Conservation (phyloP, 2,113 vertebrate genomes). For the Paratilapia polleni region DNA sequence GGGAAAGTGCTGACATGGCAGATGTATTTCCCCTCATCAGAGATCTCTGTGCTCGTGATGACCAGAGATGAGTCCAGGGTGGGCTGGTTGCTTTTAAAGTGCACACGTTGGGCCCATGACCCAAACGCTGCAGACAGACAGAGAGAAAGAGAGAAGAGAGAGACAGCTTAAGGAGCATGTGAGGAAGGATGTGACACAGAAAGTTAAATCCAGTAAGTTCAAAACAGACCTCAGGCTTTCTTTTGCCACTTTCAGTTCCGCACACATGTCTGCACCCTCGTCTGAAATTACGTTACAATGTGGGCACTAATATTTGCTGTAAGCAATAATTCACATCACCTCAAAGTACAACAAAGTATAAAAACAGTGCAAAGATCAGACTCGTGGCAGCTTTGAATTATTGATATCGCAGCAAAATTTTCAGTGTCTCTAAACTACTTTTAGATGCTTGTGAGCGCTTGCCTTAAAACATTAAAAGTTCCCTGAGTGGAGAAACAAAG, state of each 20-base stretch:
- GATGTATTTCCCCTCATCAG: constrained; percentile 72
- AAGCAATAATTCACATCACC: neutral
- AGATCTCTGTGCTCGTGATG: constrained; percentile 64
- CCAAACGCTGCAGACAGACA: constrained; percentile 50
- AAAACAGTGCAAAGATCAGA: neutral
- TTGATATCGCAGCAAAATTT: neutral
- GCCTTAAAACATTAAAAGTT: neutral
- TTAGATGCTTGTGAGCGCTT: neutral
- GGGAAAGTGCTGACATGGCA: constrained; percentile 76
- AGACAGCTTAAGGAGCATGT: neutral
- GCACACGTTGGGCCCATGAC: constrained; percentile 54
- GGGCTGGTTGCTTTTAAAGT: constrained; percentile 68
- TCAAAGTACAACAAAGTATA: neutral
- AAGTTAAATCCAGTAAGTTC: neutral
- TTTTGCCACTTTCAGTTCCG: constrained; percentile 10
- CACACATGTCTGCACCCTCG: neutral
- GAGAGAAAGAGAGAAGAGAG: neutral
- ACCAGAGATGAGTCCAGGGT: constrained; percentile 69
- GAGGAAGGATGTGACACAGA: neutral
- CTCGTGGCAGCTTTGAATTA: neutral
- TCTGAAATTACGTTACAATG: neutral
- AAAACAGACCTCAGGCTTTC: neutral
- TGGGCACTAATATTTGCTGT: neutral
- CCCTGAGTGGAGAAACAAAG: neutral
- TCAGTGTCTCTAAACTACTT: neutral